A percentile compares a stretch with the other conserved stretches of the same genome.
phyloP scores from a whole-genome alignment of 1,140 invertebrate species.

The Mercenaria mercenaria region DNA sequence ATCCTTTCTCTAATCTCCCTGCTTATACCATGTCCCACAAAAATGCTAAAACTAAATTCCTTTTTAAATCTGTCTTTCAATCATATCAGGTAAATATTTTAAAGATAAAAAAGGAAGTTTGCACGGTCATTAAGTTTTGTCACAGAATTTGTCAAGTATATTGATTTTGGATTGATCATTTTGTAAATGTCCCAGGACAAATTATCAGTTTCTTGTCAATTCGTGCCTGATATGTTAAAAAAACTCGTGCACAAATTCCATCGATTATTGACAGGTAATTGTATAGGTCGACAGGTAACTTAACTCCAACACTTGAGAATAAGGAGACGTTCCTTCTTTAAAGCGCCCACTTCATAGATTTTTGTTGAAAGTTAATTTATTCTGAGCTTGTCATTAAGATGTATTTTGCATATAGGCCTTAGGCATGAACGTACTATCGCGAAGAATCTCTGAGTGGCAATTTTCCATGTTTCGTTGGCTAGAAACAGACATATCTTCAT shows the following conservation, averaged over 20 bases:
- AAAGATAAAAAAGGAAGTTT: constrained; percentile 2
- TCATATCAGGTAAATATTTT: background rate
- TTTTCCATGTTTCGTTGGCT: too few relatives aligned
- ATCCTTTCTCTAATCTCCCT: too few relatives aligned
- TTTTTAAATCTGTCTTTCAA: background rate
- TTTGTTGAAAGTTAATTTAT: too few relatives aligned
- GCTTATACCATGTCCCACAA: too few relatives aligned
- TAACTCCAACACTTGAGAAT: background rate
- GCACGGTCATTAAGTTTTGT: background rate
- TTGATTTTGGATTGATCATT: constrained; percentile 14
- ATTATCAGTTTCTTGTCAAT: constrained; percentile 25
- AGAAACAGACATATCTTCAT: too few relatives aligned
- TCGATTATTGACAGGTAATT: background rate
- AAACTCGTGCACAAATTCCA: background rate
- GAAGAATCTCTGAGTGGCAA: too few relatives aligned
- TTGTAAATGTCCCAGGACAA: background rate
- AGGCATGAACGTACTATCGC: too few relatives aligned
- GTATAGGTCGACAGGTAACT: background rate
- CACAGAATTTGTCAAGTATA: background rate
- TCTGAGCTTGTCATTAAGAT: too few relatives aligned
- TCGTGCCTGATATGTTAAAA: background rate
- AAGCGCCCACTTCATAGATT: too few relatives aligned
- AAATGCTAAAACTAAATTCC: background rate
- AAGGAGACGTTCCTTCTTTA: background rate
- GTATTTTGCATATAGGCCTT: too few relatives aligned